phyloP scores from a whole-genome alignment of 2,113 vertebrate genomes.

The Passer domesticus region DNA sequence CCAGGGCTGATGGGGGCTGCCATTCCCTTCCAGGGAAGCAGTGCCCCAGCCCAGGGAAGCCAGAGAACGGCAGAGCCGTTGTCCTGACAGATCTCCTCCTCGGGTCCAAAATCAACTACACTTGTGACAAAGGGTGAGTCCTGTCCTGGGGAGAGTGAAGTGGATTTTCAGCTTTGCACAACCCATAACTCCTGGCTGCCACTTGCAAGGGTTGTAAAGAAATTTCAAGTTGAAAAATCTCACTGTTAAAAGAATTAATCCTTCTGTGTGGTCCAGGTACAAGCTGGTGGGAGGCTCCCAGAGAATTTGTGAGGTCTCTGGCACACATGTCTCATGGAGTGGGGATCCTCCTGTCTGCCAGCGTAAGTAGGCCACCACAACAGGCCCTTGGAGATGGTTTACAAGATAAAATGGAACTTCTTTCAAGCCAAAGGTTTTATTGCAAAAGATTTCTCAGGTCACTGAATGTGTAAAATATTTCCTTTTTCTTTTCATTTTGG shows the following conservation, averaged over 20 bases:
- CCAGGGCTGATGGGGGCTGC: neutral
- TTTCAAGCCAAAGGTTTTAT: neutral
- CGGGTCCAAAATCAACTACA: constrained; percentile 49
- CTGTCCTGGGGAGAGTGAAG: neutral
- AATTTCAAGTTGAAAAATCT: neutral
- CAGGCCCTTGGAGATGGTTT: neutral
- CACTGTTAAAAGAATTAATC: neutral
- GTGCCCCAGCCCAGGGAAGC: constrained; percentile 57
- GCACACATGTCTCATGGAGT: neutral
- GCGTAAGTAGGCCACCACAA: constrained; percentile 1
- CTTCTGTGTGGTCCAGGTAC: constrained; percentile 28
- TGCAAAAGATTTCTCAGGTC: neutral
- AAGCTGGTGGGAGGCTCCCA: constrained; percentile 24
- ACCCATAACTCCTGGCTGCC: neutral
- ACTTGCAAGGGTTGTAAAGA: neutral
- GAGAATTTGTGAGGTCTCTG: constrained; percentile 42
- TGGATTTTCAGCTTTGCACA: neutral
- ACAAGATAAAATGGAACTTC: neutral
- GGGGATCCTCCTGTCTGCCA: constrained; percentile 44
- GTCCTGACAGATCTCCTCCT: constrained; percentile 14
- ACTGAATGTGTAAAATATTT: neutral
- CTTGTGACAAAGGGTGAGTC: constrained; percentile 71
- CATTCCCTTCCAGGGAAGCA: constrained; percentile 37
- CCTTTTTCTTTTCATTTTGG: neutral
- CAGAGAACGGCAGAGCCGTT: constrained; percentile 13